Percentiles rank a stretch among this genome's conserved stretches.
Conservation (phyloP, 2,888 invertebrate species). For the Aporophyla nigra region DNA sequence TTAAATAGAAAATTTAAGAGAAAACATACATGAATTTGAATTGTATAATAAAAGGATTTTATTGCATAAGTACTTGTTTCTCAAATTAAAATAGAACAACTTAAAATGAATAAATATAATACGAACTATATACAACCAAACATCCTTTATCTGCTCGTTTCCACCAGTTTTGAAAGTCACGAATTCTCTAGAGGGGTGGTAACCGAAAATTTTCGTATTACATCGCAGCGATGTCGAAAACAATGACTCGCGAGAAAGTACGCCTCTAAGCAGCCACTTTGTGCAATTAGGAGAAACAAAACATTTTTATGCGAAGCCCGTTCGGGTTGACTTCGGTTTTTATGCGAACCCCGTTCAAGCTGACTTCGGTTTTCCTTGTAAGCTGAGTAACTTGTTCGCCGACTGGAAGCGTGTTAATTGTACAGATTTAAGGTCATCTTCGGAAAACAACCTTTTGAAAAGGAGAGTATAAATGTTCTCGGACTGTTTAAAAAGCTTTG, state of each 20-base stretch:
- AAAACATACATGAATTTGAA: not conserved
- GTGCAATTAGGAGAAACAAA: constrained; percentile 90
- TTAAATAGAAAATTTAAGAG: not conserved
- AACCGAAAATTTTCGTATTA: constrained; percentile 87
- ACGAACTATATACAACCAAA: constrained; percentile 62
- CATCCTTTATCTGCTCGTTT: constrained; percentile 74
- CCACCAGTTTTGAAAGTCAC: constrained; percentile 84
- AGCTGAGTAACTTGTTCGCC: constrained; percentile 64
- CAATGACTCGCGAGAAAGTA: constrained; percentile 88
- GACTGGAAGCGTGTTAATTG: constrained; percentile 52
- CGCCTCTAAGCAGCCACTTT: constrained; percentile 87
- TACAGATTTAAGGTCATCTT: constrained; percentile 51
- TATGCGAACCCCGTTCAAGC: constrained; percentile 77
- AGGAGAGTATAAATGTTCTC: not conserved
- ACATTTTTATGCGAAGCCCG: constrained; percentile 86
- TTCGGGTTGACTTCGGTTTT: constrained; percentile 66
- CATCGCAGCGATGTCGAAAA: constrained; percentile 85
- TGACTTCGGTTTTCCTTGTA: constrained; percentile 65
- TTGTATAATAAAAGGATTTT: not conserved
- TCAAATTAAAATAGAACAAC: not conserved
- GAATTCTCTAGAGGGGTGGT: constrained; percentile 81
- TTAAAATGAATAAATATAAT: constrained; percentile 23
- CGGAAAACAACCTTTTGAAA: constrained; percentile 9
- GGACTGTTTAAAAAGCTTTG: not conserved
- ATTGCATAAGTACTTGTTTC: not conserved